phyloP scores from a whole-genome alignment of 2,797 vertebrate genomes.

The Morus bassanus region DNA sequence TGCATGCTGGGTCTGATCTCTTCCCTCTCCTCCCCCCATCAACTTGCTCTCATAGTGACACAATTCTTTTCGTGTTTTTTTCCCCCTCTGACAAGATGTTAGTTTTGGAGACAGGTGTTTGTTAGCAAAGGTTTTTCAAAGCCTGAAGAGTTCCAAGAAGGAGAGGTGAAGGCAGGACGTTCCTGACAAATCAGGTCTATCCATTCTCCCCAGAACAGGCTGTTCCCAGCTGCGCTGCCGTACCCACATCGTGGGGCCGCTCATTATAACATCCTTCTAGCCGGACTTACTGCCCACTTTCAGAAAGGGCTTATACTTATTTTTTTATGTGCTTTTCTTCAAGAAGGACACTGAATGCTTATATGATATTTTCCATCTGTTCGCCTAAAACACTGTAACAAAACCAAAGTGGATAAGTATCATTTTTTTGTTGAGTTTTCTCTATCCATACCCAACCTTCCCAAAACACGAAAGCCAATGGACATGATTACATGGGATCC shows the following conservation, averaged over 20 bases:
- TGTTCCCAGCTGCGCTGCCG: background rate
- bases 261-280: background rate
- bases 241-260: background rate
- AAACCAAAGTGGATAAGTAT: background rate
- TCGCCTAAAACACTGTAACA: background rate
- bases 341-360: background rate
- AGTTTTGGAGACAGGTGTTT: background rate
- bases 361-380: background rate
- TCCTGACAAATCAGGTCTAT: background rate
- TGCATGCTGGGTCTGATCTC: background rate
- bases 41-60: background rate
- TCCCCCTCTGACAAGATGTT: constrained; percentile 4
- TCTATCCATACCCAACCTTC: background rate
- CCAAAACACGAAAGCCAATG: background rate
- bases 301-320: background rate
- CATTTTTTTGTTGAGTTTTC: background rate
- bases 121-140: constrained; percentile 7
- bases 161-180: constrained; percentile 32
- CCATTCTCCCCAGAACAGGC: background rate
- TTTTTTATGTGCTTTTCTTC: background rate
- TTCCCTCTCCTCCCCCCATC: background rate
- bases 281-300: background rate
- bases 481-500: background rate
- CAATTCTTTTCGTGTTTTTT: background rate
- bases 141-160: background rate